Evolutionary conservation across 2,113 vertebrate species (phyloP).

Genomic region (Seriola dumerili): DNA sequence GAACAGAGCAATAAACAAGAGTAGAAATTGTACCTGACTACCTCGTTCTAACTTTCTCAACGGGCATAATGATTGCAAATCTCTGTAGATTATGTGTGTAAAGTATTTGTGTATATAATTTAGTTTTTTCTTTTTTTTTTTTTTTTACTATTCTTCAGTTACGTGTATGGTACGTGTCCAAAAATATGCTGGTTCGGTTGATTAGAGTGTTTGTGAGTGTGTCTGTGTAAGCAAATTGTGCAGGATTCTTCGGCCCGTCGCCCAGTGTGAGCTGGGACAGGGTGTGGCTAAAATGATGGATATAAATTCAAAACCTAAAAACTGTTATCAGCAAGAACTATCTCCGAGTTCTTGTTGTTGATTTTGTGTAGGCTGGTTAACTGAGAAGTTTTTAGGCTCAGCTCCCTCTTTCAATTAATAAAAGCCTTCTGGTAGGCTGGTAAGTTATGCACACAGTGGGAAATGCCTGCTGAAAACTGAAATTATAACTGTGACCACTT

Average conservation of each 20-base stretch:
- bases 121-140: background rate
- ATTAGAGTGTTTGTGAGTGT: slow-evolving; percentile 4
- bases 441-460: slow-evolving; percentile 30
- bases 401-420: slow-evolving; percentile 32
- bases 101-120: background rate
- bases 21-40: background rate
- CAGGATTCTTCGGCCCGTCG: background rate
- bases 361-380: background rate
- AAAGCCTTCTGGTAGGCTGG: slow-evolving; percentile 33
- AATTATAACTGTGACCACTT: slow-evolving; percentile 9
- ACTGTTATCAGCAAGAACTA: background rate
- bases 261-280: slow-evolving; percentile 1
- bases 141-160: background rate
- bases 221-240: background rate
- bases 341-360: background rate
- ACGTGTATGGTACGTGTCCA: background rate
- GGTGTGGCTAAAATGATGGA: background rate
- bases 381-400: slow-evolving; percentile 11
- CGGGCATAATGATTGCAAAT: background rate
- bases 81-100: background rate
- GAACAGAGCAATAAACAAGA: slow-evolving; percentile 22
- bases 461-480: slow-evolving; percentile 20
- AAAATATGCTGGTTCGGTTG: slow-evolving; percentile 3
- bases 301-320: background rate
- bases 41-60: background rate